Evolutionary conservation across 2,888 invertebrate species (phyloP), one percentile per base, ranked within the genome.

Genomic region (Anarsia innoxiella): DNA sequence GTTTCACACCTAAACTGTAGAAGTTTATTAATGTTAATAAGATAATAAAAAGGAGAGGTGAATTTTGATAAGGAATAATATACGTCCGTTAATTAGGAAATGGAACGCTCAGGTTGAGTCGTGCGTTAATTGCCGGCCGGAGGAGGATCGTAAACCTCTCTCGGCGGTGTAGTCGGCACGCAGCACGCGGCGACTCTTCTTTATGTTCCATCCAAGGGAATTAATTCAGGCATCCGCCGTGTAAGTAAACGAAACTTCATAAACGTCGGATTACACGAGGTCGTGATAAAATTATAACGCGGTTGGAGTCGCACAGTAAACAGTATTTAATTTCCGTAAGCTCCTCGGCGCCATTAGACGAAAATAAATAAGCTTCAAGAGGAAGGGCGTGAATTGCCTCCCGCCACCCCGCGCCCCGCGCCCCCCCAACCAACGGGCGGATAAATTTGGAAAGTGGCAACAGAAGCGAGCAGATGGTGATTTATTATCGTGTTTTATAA

Each of bases 401-500:
- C 63, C 59, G 45, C 27, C 53, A 19, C 30, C 41, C 36, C 28
- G 16, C 37, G 35, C 31, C 37, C 40, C 42, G 43, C 31, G 30
- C 26, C 39, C 40, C 13, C 33, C 37, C 39, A 31, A 41, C 42
- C 44, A 25, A 10, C 31, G 16, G 35, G 9, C 35, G 35, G 27
- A 28, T 35, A 34, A 34, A 34, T 35, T 35, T 28, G 41, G 72
- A 68, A 71, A 77, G 74, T 70, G 72, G 68, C 69, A 74, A 75
- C 74, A 76, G 72, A 67, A 72, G 72, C 68, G 68, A 59, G 60
- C 75, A 79, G 78, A 78, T 79, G 78, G 69, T 78, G 78, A 82
- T 82, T 79, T 82, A 82, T 80, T 73, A 73, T 73, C 61, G 62
- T 71, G 70, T 79, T 80, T 78, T 76, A 77, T 77, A 77, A 79